Evolutionary conservation across 1,140 invertebrate species (phyloP).

Genomic region (Grapholita molesta): DNA sequence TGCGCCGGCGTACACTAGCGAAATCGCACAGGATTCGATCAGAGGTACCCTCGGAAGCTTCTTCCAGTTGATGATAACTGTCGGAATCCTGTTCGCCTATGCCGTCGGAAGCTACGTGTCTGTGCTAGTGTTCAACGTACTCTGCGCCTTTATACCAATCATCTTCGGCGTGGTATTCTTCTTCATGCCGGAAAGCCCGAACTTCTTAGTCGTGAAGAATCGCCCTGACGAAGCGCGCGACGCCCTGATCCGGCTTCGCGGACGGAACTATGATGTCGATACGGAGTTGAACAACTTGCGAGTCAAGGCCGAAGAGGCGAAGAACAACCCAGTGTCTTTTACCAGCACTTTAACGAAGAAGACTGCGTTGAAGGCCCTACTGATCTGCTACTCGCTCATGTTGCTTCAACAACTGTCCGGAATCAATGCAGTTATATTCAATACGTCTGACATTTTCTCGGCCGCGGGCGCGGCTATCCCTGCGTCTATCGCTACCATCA

Average conservation of each 20-base stretch:
- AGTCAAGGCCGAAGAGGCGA: slow-evolving; percentile 79
- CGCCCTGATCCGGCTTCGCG: slow-evolving; percentile 83
- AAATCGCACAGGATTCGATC: slow-evolving; percentile 88
- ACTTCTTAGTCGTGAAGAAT: slow-evolving; percentile 79
- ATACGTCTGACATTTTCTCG: slow-evolving; percentile 85
- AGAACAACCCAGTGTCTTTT: slow-evolving; percentile 76
- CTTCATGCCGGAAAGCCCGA: slow-evolving; percentile 90
- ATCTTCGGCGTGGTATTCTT: slow-evolving; percentile 83
- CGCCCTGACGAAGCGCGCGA: slow-evolving; percentile 81
- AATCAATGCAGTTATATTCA: slow-evolving; percentile 93
- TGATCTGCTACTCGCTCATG: slow-evolving; percentile 89
- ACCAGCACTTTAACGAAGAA: slow-evolving; percentile 78
- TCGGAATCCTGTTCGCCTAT: slow-evolving; percentile 86
- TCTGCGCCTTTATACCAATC: slow-evolving; percentile 83
- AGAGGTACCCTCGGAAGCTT: slow-evolving; percentile 88
- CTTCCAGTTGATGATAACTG: slow-evolving; percentile 87
- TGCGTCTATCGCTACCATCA: slow-evolving; percentile 81
- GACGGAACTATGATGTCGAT: slow-evolving; percentile 82
- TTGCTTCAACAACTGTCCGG: slow-evolving; percentile 92
- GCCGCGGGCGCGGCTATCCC: slow-evolving; percentile 80
- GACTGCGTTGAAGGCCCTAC: slow-evolving; percentile 82
- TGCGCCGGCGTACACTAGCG: slow-evolving; percentile 89
- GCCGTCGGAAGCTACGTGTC: slow-evolving; percentile 80
- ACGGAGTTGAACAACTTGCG: slow-evolving; percentile 79
- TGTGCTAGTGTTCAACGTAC: slow-evolving; percentile 81